Percentiles rank a stretch among this genome's conserved stretches.
Conservation (phyloP, 1,140 invertebrate genomes). For the Diachasma alloeum region DNA sequence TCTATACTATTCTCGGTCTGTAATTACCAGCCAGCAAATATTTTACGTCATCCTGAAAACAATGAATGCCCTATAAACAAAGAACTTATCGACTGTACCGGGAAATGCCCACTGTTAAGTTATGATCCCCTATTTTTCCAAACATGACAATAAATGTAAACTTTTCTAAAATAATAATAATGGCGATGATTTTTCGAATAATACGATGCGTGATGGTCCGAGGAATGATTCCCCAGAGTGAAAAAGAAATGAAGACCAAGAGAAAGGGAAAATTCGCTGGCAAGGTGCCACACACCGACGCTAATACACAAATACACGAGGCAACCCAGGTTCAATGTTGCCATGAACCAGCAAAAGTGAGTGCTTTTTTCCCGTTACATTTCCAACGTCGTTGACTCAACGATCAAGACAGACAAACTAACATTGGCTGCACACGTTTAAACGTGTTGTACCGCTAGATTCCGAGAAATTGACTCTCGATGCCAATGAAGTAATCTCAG, state of each 20-base stretch:
- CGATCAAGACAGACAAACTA: not conserved
- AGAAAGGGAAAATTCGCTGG: conserved; percentile 29
- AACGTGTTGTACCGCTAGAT: conserved; percentile 26
- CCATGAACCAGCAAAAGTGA: conserved; percentile 26
- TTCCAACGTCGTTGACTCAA: not conserved
- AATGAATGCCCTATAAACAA: too few relatives aligned
- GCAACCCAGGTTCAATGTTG: conserved; percentile 3
- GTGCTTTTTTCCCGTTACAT: conserved; percentile 28
- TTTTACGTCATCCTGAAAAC: too few relatives aligned
- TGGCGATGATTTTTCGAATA: too few relatives aligned
- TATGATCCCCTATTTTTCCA: too few relatives aligned
- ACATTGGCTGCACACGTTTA: not conserved
- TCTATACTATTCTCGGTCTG: too few relatives aligned
- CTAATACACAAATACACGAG: not conserved
- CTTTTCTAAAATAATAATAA: too few relatives aligned
- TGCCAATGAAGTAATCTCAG: conserved; percentile 27
- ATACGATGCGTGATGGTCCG: too few relatives aligned
- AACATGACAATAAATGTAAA: too few relatives aligned
- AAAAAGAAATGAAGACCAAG: conserved; percentile 13
- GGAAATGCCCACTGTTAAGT: too few relatives aligned
- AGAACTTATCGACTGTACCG: too few relatives aligned
- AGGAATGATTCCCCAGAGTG: not conserved
- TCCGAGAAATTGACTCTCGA: conserved; percentile 33
- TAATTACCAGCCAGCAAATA: too few relatives aligned
- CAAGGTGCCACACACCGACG: not conserved